These are phyloP conservation scores for Mirounga angustirostris DNA, from an alignment of 2,113 vertebrate species.

Conservation along the genomic window DNA sequence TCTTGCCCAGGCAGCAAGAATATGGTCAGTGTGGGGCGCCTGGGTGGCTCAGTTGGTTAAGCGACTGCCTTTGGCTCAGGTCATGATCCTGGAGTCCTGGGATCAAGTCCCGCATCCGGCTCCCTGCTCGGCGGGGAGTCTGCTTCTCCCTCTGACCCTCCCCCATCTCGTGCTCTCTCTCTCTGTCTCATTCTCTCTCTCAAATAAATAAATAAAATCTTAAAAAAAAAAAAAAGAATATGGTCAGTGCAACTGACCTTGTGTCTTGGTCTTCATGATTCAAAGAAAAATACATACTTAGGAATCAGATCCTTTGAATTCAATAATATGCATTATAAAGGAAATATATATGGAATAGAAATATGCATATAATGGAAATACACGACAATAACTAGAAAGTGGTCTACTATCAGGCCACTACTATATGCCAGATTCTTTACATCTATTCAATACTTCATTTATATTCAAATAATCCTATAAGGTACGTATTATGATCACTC, in stretches of 20 bases:
- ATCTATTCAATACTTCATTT: not conserved
- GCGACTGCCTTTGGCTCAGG: too few relatives aligned
- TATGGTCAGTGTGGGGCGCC: not conserved
- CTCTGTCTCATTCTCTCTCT: too few relatives aligned
- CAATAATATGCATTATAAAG: not conserved
- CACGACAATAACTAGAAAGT: conserved; percentile 29
- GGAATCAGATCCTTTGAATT: conserved; percentile 32
- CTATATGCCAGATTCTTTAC: not conserved
- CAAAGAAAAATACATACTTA: conserved; percentile 16
- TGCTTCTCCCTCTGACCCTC: too few relatives aligned
- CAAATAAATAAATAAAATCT: too few relatives aligned
- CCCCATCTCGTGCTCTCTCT: too few relatives aligned
- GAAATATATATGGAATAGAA: conserved; percentile 14
- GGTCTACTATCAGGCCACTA: not conserved
- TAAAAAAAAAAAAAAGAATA: not conserved
- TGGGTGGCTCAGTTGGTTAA: too few relatives aligned
- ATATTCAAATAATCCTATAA: not conserved
- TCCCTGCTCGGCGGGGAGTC: too few relatives aligned
- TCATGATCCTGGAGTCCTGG: too few relatives aligned
- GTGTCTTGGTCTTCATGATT: conserved; percentile 5
- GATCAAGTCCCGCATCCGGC: too few relatives aligned
- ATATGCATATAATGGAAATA: not conserved
- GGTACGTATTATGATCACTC: not conserved
- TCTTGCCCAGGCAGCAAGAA: not conserved
- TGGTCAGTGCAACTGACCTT: not conserved